These are phyloP conservation scores for Eleutherodactylus coqui DNA, from an alignment of 2,797 vertebrate genomes.

Conservation along the genomic window DNA sequence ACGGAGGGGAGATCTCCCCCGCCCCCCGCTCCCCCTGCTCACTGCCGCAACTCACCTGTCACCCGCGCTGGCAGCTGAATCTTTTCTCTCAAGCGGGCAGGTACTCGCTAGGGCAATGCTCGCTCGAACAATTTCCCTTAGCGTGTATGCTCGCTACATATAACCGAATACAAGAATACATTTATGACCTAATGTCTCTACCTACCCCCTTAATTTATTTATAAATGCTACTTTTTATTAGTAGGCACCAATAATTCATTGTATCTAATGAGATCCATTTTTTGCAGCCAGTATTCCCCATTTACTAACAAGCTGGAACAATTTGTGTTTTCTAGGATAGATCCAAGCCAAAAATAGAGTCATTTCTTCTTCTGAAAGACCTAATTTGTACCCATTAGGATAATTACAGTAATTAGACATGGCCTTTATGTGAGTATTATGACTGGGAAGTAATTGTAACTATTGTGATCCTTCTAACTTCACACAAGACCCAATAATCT, in stretches of 20 bases:
- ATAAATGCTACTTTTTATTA: background rate
- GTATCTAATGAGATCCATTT: background rate
- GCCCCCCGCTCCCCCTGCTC: no score
- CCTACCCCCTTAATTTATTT: background rate
- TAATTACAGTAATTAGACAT: slow-evolving; percentile 48
- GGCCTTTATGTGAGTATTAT: slow-evolving; percentile 41
- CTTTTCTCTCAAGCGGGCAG: no score
- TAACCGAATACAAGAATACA: background rate
- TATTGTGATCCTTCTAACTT: slow-evolving; percentile 31
- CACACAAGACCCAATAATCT: background rate
- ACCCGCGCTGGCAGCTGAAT: no score
- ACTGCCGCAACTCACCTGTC: no score
- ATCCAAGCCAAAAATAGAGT: background rate
- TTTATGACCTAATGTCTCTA: background rate
- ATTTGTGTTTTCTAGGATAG: background rate
- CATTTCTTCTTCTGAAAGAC: slow-evolving; percentile 15
- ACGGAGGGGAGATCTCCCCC: no score
- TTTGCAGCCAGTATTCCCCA: background rate
- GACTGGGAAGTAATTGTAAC: slow-evolving; percentile 40
- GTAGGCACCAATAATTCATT: background rate
- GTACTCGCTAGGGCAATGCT: no score
- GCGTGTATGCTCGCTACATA: background rate
- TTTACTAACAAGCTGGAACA: slow-evolving; percentile 4
- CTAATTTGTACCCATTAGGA: slow-evolving; percentile 32
- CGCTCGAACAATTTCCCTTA: no score